Evolutionary conservation across 2,888 invertebrate genomes (phyloP).

Genomic region (Rhaphigaster nebulosa): DNA sequence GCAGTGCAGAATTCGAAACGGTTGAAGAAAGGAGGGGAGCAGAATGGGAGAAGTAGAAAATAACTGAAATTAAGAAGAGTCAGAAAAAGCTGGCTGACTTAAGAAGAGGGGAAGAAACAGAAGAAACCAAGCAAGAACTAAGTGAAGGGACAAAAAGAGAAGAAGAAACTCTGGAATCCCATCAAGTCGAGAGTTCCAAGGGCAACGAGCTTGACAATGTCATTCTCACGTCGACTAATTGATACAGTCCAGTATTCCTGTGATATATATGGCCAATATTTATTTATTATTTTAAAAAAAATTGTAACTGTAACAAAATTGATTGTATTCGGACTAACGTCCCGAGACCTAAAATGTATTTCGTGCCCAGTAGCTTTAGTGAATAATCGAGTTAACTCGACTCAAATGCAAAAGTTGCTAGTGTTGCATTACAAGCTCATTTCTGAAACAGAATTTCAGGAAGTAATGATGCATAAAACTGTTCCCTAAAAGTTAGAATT

Average conservation of each 20-base stretch:
- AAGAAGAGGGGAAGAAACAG: not conserved
- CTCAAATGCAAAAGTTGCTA: too few species aligned
- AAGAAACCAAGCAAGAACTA: constrained; percentile 23
- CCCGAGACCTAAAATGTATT: too few species aligned
- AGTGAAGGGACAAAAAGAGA: constrained; percentile 37
- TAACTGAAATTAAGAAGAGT: constrained; percentile 26
- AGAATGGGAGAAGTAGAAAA: constrained; percentile 26
- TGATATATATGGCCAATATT: not conserved
- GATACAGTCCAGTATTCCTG: not conserved
- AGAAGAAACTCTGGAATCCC: not conserved
- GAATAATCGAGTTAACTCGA: too few species aligned
- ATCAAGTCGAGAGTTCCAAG: not conserved
- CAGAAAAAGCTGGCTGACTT: constrained; percentile 12
- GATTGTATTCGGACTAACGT: too few species aligned
- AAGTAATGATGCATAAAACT: too few species aligned
- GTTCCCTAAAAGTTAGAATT: too few species aligned
- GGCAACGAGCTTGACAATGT: constrained; percentile 2
- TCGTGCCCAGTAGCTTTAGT: too few species aligned
- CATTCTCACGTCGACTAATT: constrained; percentile 11
- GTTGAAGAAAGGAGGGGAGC: not conserved
- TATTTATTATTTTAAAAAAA: not conserved
- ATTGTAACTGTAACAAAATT: too few species aligned
- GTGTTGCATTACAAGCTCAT: too few species aligned
- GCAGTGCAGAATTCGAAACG: constrained; percentile 31
- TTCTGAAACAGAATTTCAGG: too few species aligned